These are phyloP conservation scores for Geopemphigus sp. DNA, from an alignment of 1,140 invertebrate genomes.

Conservation along the genomic window DNA sequence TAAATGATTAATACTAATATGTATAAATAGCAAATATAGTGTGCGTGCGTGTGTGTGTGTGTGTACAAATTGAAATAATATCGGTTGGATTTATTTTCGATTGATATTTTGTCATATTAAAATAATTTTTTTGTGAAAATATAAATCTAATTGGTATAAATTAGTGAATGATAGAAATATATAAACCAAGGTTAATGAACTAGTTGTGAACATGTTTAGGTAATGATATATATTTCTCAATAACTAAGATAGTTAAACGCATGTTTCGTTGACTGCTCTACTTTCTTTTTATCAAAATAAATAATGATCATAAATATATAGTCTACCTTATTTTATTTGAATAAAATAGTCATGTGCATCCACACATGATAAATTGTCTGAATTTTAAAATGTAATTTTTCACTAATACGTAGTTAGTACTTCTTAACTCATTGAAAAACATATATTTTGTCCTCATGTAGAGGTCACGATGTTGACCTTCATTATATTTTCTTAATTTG, in stretches of 20 bases:
- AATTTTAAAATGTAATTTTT: not conserved
- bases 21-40: too few species aligned
- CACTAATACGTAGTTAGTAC: not conserved
- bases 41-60: too few species aligned
- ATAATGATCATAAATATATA: not conserved
- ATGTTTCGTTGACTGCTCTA: not conserved
- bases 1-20: too few species aligned
- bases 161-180: not conserved
- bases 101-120: not conserved
- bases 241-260: not conserved
- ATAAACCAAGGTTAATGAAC: constrained; percentile 19
- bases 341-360: not conserved
- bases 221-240: not conserved
- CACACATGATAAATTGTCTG: not conserved
- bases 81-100: not conserved
- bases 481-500: constrained; percentile 36
- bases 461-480: constrained; percentile 40
- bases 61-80: too few species aligned
- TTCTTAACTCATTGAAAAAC: not conserved
- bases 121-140: not conserved
- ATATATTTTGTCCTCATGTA: constrained; percentile 20
- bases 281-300: constrained; percentile 1
- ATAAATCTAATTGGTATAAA: not conserved
- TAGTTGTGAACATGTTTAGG: not conserved
- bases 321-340: not conserved